Base-by-base conservation (phyloP, 1,140 invertebrate species). In the Helicoverpa armigera region DNA sequence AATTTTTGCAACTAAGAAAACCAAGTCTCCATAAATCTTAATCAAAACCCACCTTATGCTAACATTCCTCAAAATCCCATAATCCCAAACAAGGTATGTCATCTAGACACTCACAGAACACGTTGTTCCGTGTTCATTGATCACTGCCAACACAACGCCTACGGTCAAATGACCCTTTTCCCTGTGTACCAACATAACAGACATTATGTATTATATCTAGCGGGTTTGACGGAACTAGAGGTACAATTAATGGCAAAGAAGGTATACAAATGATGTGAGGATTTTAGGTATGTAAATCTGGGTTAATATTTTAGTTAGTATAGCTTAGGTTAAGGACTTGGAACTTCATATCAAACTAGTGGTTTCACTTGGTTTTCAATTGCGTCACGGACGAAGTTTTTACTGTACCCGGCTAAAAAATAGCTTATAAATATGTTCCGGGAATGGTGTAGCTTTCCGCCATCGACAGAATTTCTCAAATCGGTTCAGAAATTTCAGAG, bases 61-160 rank as follows among this genome's bases (percentile, higher is more conserved):
- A 16, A 16, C 56, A 9, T 50, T 12, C 65, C 12, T n/a, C 65
- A 23, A 69, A 43, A 50, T 69, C 11, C 16, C 16, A 13, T 5
- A 69, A 10, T 23, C 65, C 43, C 58, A 43, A 58, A 58, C 14
- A 50, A 69, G 65, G 65, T 69, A 43, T 69, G 50, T 69, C 65
- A 23, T 43, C 65, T 13, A 18, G 65, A 50, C 65, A 16, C 65
- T 43, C 35, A 43, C 65, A 16, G 16, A 69, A 69, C 65, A 69
- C 29, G 29, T 31, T 18, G 16, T 7, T 9, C 16, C 16, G 10
- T 69, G 63, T 13, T 18, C 65, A 69, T 69, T 69, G 65, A 69
- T 69, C 65, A 69, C 16, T 69, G 65, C 65, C 65, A 69, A 50
- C 65, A 43, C 65, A 67, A 69, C 65, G 65, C 65, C 65, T 18